A percentile compares a stretch with the other conserved stretches of the same genome.
phyloP scores from a whole-genome alignment of 2,888 invertebrate genomes.

The Mythimna ferrago region DNA sequence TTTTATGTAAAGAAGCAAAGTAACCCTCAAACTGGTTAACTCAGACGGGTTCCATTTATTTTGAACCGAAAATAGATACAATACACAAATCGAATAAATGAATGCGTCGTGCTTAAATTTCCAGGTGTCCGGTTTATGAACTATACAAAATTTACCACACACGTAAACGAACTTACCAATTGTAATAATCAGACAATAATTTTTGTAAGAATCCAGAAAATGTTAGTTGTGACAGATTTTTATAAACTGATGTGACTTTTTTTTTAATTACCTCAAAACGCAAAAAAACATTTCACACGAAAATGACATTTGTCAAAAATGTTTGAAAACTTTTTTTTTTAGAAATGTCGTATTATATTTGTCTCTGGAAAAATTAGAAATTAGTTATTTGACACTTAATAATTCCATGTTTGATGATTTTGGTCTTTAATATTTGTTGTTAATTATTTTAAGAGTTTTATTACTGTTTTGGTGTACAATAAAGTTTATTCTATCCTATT shows the following conservation, averaged over 20 bases:
- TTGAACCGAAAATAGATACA: slow-evolving; percentile 1
- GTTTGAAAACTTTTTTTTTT: neutral
- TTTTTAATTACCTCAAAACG: slow-evolving; percentile 56
- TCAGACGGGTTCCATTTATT: neutral
- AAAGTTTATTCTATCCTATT: no score
- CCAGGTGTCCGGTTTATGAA: neutral
- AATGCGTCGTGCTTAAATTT: slow-evolving; percentile 4
- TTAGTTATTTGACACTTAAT: neutral
- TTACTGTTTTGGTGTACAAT: no score
- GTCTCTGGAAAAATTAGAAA: slow-evolving; percentile 18
- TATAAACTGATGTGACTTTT: slow-evolving; percentile 55
- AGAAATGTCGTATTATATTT: neutral
- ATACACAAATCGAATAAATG: slow-evolving; percentile 25
- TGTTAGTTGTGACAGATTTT: slow-evolving; percentile 32
- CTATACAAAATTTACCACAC: neutral
- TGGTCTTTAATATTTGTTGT: no score
- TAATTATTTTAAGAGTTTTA: no score
- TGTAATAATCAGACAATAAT: slow-evolving; percentile 51
- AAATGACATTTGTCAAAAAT: slow-evolving; percentile 50
- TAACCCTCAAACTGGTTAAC: slow-evolving; percentile 2
- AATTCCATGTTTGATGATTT: neutral
- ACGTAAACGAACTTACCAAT: slow-evolving; percentile 44
- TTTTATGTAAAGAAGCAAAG: neutral
- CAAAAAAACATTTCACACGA: slow-evolving; percentile 43
- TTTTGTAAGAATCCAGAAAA: slow-evolving; percentile 50